Evolutionary conservation across 1,140 invertebrate genomes (phyloP).

Genomic region (Drosophila ironensis): DNA sequence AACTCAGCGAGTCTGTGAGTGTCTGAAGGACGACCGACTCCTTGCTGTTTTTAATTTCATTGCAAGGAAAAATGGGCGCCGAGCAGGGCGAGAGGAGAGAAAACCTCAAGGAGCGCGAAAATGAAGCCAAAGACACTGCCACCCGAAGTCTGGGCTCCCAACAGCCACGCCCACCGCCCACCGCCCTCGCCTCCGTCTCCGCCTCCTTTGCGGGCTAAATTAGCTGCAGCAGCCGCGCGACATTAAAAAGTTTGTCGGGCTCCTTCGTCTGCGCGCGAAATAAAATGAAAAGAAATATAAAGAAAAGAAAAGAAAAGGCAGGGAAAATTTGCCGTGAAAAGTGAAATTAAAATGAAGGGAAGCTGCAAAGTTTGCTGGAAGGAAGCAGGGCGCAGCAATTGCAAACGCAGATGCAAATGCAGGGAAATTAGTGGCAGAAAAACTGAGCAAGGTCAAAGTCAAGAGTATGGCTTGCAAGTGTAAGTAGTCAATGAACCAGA

Average conservation of each 20-base stretch:
- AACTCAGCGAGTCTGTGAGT: constrained; percentile 15
- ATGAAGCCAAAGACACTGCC: constrained; percentile 76
- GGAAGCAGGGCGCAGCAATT: constrained; percentile 3
- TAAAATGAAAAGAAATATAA: constrained; percentile 6
- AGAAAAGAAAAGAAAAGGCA: constrained; percentile 48
- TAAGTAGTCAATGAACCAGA: no score
- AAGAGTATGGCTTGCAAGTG: no score
- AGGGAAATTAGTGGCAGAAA: constrained; percentile 28
- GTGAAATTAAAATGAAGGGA: constrained; percentile 75
- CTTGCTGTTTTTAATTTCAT: constrained; percentile 81
- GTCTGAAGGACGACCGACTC: constrained; percentile 59
- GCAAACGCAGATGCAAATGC: no score
- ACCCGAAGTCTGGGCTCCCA: constrained; percentile 66
- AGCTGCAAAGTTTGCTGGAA: constrained; percentile 25
- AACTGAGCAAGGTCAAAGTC: constrained; percentile 23
- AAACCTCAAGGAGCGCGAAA: constrained; percentile 54
- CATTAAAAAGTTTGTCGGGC: constrained; percentile 75
- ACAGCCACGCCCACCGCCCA: constrained; percentile 16
- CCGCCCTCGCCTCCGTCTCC: neutral
- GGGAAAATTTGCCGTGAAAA: constrained; percentile 63
- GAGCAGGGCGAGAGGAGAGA: constrained; percentile 21
- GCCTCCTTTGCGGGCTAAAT: constrained; percentile 47
- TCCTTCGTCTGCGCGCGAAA: constrained; percentile 17
- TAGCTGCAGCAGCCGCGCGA: constrained; percentile 74
- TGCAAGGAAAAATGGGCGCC: constrained; percentile 63